Evolutionary conservation across 2,113 vertebrate genomes (phyloP).

Genomic region (Syngnathus scovelli): DNA sequence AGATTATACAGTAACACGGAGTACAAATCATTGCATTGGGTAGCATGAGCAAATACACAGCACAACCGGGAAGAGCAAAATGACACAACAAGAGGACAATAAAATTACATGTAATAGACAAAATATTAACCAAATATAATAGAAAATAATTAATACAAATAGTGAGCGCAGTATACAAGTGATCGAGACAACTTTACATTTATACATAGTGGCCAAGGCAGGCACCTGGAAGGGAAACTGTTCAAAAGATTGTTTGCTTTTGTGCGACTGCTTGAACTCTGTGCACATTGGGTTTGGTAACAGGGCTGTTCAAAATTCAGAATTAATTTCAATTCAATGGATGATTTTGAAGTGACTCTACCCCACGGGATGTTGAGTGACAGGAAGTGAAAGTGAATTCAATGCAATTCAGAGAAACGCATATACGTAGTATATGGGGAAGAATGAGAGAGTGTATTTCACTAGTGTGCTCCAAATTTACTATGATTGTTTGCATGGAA

Average conservation of each 20-base stretch:
- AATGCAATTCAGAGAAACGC: too few species aligned
- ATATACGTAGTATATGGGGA: too few species aligned
- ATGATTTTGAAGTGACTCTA: too few species aligned
- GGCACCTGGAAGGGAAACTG: slow-evolving; percentile 69
- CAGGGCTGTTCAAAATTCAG: too few species aligned
- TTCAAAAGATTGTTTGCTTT: slow-evolving; percentile 53
- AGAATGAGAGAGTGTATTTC: too few species aligned
- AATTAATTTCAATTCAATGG: too few species aligned
- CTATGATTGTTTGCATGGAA: too few species aligned
- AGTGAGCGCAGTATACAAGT: slow-evolving; percentile 71
- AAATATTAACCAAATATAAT: slow-evolving; percentile 60
- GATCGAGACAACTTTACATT: slow-evolving; percentile 71
- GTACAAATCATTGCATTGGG: slow-evolving; percentile 61
- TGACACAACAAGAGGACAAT: slow-evolving; percentile 57
- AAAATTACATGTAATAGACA: slow-evolving; percentile 52
- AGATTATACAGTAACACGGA: slow-evolving; percentile 64
- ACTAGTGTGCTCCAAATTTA: too few species aligned
- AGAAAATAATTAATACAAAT: slow-evolving; percentile 68
- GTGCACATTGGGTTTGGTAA: slow-evolving; percentile 31
- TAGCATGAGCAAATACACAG: slow-evolving; percentile 62
- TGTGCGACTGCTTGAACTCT: slow-evolving; percentile 58
- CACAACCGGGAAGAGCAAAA: slow-evolving; percentile 66
- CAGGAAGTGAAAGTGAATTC: too few species aligned
- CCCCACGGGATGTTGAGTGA: too few species aligned
- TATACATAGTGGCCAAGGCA: slow-evolving; percentile 74